A percentile compares a stretch with the other conserved stretches of the same genome.
Evolutionary conservation across 2,888 invertebrate genomes (phyloP).

Genomic region (Zeuzera pyrina): DNA sequence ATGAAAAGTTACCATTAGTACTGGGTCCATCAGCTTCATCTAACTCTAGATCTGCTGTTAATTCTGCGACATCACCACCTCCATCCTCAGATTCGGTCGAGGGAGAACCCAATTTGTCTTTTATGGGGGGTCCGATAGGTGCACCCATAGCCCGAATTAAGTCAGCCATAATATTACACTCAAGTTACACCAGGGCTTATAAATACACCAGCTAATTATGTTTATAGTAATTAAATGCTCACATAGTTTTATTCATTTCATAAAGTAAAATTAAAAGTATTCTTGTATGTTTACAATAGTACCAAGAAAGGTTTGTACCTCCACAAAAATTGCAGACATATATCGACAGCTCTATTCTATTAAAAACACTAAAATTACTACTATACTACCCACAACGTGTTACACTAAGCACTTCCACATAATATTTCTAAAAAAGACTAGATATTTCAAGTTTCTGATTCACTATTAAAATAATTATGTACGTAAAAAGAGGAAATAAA

Average conservation of each 20-base stretch:
- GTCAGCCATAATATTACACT: constrained; percentile 74
- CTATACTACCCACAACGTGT: too few relatives aligned
- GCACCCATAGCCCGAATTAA: constrained; percentile 78
- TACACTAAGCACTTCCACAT: too few relatives aligned
- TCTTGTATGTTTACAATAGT: constrained; percentile 22
- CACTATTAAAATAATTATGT: too few relatives aligned
- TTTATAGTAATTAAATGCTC: too few relatives aligned
- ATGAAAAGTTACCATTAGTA: constrained; percentile 65
- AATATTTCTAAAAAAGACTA: too few relatives aligned
- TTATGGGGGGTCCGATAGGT: constrained; percentile 76
- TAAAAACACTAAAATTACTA: too few relatives aligned
- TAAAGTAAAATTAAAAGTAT: not conserved
- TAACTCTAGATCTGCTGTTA: constrained; percentile 77
- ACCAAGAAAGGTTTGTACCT: constrained; percentile 23
- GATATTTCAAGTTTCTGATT: too few relatives aligned
- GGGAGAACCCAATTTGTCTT: constrained; percentile 86
- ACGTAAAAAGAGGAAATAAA: too few relatives aligned
- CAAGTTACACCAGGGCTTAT: too few relatives aligned
- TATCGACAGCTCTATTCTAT: too few relatives aligned
- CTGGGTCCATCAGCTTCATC: constrained; percentile 80
- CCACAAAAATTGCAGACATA: too few relatives aligned
- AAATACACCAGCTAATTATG: too few relatives aligned
- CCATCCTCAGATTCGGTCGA: constrained; percentile 91
- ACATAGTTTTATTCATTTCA: not conserved
- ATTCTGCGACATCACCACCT: constrained; percentile 75